Evolutionary conservation across 2,797 vertebrate species (phyloP), one percentile per base, ranked within the genome.

Genomic region (Tenualosa ilisha): DNA sequence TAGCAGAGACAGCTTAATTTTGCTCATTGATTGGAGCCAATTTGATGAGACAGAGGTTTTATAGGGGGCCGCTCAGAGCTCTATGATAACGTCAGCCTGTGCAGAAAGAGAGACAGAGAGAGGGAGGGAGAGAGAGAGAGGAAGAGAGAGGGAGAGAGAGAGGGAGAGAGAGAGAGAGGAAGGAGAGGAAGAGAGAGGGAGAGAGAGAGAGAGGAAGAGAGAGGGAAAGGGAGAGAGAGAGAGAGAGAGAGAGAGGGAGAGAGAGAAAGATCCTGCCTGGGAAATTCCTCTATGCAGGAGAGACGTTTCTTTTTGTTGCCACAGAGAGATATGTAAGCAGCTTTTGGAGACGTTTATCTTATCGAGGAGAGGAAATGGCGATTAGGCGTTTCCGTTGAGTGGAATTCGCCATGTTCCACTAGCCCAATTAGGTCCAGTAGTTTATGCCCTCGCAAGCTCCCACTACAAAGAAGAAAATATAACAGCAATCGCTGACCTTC

Each of bases 221-320:
- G 31, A 63, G 54, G 31, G 22, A 56, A n/a, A n/a, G n/a, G n/a
- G 61, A 63, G 22, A 63, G 61, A 63, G n/a, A 63, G 22, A 63
- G 61, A 63, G 61, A 63, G n/a, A 63, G 61, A 63, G n/a, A 83
- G 54, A 83, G 37, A 83, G 56, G 24, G 22, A 59, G 63, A 84
- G 63, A 13, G 49, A 49, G 46, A 49, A 49, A 49, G 46, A 49
- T 49, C 7, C 46, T 49, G 46, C 26, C n/a, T 75, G 68, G 31
- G 68, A 75, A 43, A 43, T 43, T 75, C 68, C 68, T 75, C 68
- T 43, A 13, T 43, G 15, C 68, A 7, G 37, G 68, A 75, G 65
- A 72, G 68, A 75, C 68, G 31, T 82, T 54, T n/a, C 81, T 24
- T 51, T 82, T 26, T 59, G 17, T 68, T 1, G 37, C 31, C 68